phyloP scores from a whole-genome alignment of 2,888 invertebrate genomes.

The Antheraea yamamai region DNA sequence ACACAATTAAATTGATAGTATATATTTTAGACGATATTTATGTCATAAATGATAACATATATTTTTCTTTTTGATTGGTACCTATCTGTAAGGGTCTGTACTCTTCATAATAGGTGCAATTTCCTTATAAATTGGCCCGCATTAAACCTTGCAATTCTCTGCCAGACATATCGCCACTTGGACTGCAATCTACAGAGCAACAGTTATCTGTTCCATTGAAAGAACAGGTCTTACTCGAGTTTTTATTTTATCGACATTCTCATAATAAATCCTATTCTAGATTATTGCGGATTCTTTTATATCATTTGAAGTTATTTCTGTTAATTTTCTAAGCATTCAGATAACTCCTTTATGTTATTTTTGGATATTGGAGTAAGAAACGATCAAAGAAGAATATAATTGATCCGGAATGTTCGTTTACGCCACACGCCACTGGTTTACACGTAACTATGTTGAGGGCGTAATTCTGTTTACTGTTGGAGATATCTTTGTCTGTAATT shows the following conservation, averaged over 20 bases:
- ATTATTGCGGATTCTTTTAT: background rate
- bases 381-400: slow-evolving; percentile 31
- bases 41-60: background rate
- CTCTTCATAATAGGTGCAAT: background rate
- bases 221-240: background rate
- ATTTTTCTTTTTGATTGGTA: background rate
- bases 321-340: background rate
- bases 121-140: background rate
- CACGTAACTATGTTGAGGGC: slow-evolving; percentile 9
- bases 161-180: background rate
- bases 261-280: background rate
- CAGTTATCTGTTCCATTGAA: background rate
- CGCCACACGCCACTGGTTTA: slow-evolving; percentile 20
- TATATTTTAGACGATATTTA: background rate
- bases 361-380: slow-evolving; percentile 18
- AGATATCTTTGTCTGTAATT: background rate
- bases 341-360: slow-evolving; percentile 13
- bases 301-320: background rate
- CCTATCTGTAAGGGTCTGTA: background rate
- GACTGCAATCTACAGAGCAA: background rate
- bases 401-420: slow-evolving; percentile 30
- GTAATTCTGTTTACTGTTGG: slow-evolving; percentile 17
- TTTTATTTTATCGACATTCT: background rate
- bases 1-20: too few species aligned
- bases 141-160: background rate